Base-by-base conservation (phyloP, 2,888 invertebrate genomes). In the Clepsis dumicolana region DNA sequence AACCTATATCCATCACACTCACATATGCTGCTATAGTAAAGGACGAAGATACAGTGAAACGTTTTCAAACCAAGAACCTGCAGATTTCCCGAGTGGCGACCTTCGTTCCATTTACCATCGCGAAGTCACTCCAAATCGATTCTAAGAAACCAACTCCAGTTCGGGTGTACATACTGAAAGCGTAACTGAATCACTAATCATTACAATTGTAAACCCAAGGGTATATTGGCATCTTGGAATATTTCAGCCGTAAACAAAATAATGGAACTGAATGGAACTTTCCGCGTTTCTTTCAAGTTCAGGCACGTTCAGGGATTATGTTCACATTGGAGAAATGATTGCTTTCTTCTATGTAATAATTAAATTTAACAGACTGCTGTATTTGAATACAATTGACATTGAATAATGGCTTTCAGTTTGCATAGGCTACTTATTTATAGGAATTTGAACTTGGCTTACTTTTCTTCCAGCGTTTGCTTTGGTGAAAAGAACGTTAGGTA, bases 81-180 rank as follows among this genome's bases (percentile, higher is more conserved):
- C 32, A 59, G 59, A 67, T 63, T 68, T 65, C 65, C 75, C 79
- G 81, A 80, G 66, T 81, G 78, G 79, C 74, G 82, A 83, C 80
- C 86, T 85, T 86, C 84, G 80, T 73, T 76, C 80, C 75, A 83
- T 74, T 78, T 79, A 77, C 76, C 78, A 75, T 72, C 65, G 72
- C 71, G 69, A 74, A 76, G 64, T 71, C 70, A 70, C 72, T 70
- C 53, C 29, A 53, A 56, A 64, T 29, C 21, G 50, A 48, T 67
- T 67, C 64, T 48, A 53, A 38, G 70, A 67, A 70, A 35, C 38
- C 54, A 64, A 32, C 24, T 53, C 44, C 24, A 54, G 60, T 35
- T 59, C 24, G 32, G 48, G 44, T 61, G 64, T 59, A n/a, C n/a
- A n/a, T n/a, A 68, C 59, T 44, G 53, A 65, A 71, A 70, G 66